phyloP scores from a whole-genome alignment of 2,797 vertebrate genomes.

The Carcharodon carcharias region DNA sequence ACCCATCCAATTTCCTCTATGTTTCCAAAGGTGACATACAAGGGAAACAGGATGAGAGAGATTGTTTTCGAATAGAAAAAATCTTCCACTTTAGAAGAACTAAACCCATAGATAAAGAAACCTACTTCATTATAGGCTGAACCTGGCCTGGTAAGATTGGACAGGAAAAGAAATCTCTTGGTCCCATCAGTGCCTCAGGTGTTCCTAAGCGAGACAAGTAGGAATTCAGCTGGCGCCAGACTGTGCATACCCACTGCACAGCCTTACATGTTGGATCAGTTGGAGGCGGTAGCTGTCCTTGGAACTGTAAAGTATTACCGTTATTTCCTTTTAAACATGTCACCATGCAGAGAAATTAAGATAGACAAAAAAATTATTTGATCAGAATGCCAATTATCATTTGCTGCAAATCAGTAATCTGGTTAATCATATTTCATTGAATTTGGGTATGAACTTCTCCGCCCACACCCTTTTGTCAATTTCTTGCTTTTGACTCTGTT shows the following conservation, averaged over 20 bases:
- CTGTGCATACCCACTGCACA: constrained; percentile 73
- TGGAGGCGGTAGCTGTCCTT: constrained; percentile 59
- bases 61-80: neutral
- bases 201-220: constrained; percentile 82
- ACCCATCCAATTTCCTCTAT: neutral
- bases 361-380: neutral
- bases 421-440: neutral
- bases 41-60: neutral
- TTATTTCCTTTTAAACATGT: neutral
- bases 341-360: neutral
- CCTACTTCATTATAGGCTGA: constrained; percentile 73
- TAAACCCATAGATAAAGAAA: constrained; percentile 36
- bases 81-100: neutral
- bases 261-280: constrained; percentile 65
- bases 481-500: neutral
- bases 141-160: constrained; percentile 69
- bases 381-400: neutral
- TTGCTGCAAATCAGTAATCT: neutral
- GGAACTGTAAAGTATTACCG: constrained; percentile 55
- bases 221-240: constrained; percentile 87
- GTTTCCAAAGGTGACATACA: neutral
- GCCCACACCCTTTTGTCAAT: neutral
- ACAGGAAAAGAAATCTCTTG: constrained; percentile 81
- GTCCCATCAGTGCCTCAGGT: constrained; percentile 80
- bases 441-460: too few relatives aligned